Evolutionary conservation across 2,888 invertebrate genomes (phyloP).

Genomic region (Hirtodrosophila confusa): DNA sequence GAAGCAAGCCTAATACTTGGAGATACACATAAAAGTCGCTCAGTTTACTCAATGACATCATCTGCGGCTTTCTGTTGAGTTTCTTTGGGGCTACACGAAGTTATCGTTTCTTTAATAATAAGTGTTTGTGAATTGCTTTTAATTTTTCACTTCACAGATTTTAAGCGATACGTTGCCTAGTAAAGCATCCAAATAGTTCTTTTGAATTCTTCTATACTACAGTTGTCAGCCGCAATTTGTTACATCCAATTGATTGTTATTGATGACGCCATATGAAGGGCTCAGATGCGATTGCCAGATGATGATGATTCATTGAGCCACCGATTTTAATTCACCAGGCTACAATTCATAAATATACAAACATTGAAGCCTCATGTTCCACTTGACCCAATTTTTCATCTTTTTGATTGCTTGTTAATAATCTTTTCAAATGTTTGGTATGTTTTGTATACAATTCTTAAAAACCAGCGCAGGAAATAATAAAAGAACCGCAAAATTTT

Average conservation of each 20-base stretch:
- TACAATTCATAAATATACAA: slow-evolving; percentile 13
- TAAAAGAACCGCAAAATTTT: slow-evolving; percentile 4
- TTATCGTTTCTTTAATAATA: slow-evolving; percentile 30
- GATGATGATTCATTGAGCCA: slow-evolving; percentile 36
- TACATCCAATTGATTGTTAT: slow-evolving; percentile 78
- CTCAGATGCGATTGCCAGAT: slow-evolving; percentile 20
- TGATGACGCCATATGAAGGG: slow-evolving; percentile 62
- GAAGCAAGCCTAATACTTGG: slow-evolving; percentile 56
- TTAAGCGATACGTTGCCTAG: background rate
- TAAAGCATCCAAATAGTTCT: background rate
- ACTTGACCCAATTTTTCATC: slow-evolving; percentile 56
- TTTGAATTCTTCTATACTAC: slow-evolving; percentile 6
- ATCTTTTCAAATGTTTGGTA: slow-evolving; percentile 33
- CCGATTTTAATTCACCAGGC: slow-evolving; percentile 22
- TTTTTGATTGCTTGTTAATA: slow-evolving; percentile 48
- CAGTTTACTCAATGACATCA: slow-evolving; percentile 67
- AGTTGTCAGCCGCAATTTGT: slow-evolving; percentile 60
- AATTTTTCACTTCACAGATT: slow-evolving; percentile 30
- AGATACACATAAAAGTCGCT: slow-evolving; percentile 57
- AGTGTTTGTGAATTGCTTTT: slow-evolving; percentile 31
- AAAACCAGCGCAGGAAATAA: slow-evolving; percentile 8
- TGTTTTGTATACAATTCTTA: slow-evolving; percentile 24
- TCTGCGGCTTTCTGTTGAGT: slow-evolving; percentile 39
- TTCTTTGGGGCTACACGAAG: slow-evolving; percentile 25
- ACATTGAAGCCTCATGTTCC: slow-evolving; percentile 49